phyloP scores from a whole-genome alignment of 2,113 vertebrate species.

The Holacanthus passer region DNA sequence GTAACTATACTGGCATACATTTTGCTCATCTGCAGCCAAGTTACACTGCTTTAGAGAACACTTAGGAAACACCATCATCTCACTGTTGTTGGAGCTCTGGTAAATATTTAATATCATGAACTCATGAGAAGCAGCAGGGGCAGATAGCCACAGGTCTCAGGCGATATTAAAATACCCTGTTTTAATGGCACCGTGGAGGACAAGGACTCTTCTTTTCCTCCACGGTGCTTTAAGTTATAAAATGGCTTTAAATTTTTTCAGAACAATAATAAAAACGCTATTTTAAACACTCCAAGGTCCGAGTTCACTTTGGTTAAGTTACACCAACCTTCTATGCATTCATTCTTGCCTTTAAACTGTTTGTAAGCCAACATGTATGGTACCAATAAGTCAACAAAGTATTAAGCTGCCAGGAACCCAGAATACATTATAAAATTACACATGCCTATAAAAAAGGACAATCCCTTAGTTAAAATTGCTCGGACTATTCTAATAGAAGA shows the following conservation, averaged over 20 bases:
- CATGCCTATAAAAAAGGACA: neutral
- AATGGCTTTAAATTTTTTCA: neutral
- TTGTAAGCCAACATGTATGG: neutral
- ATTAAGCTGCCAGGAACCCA: neutral
- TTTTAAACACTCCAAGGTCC: neutral
- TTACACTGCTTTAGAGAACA: slow-evolving; percentile 11
- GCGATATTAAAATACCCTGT: slow-evolving; percentile 13
- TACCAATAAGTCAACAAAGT: neutral
- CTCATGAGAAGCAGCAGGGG: slow-evolving; percentile 18
- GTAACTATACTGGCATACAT: neutral
- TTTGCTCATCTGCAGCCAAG: neutral
- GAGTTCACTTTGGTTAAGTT: neutral
- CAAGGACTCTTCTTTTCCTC: neutral
- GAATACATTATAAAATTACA: neutral
- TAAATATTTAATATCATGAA: slow-evolving; percentile 52
- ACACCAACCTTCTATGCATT: neutral
- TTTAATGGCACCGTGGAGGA: neutral
- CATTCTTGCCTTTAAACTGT: neutral
- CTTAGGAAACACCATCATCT: slow-evolving; percentile 17
- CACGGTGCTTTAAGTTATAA: neutral
- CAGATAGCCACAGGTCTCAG: slow-evolving; percentile 9
- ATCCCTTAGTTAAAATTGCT: neutral
- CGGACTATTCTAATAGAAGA: neutral
- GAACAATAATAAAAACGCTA: neutral
- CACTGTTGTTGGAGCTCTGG: slow-evolving; percentile 6